phyloP scores from a whole-genome alignment of 2,113 vertebrate genomes.

The Datnioides undecimradiatus region DNA sequence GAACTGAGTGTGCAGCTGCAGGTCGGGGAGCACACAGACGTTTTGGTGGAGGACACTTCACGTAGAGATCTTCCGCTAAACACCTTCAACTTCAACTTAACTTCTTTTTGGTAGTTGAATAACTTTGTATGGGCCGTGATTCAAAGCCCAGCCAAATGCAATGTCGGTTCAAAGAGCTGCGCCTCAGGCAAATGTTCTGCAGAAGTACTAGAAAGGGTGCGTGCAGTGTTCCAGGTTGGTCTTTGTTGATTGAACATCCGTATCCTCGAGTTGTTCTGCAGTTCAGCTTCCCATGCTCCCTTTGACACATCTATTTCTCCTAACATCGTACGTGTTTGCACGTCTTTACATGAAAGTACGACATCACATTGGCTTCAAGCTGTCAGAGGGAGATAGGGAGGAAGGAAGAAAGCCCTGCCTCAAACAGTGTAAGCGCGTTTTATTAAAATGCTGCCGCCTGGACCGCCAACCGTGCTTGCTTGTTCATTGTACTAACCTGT shows the following conservation, averaged over 20 bases:
- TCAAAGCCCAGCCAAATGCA: slow-evolving; percentile 15
- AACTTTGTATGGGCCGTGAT: neutral
- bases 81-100: slow-evolving; percentile 43
- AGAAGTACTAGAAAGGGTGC: neutral
- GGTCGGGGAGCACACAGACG: neutral
- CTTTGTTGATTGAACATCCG: slow-evolving; percentile 33
- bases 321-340: neutral
- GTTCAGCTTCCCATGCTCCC: slow-evolving; percentile 2
- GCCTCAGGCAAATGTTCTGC: slow-evolving; percentile 16
- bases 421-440: slow-evolving; percentile 26
- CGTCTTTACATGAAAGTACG: slow-evolving; percentile 36
- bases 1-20: neutral
- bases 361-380: slow-evolving; percentile 20
- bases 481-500: neutral
- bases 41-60: slow-evolving; percentile 18
- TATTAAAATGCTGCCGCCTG: slow-evolving; percentile 17
- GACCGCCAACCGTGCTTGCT: too few relatives aligned
- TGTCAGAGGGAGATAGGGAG: slow-evolving; percentile 28
- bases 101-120: neutral
- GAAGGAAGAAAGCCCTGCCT: neutral
- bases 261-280: neutral
- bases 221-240: slow-evolving; percentile 1
- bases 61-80: slow-evolving; percentile 19
- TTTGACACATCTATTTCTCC: slow-evolving; percentile 30
- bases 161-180: slow-evolving; percentile 17